Evolutionary conservation across 2,888 invertebrate genomes (phyloP), one percentile per base, ranked within the genome.

Genomic region (Lacanobia wlatinum): DNA sequence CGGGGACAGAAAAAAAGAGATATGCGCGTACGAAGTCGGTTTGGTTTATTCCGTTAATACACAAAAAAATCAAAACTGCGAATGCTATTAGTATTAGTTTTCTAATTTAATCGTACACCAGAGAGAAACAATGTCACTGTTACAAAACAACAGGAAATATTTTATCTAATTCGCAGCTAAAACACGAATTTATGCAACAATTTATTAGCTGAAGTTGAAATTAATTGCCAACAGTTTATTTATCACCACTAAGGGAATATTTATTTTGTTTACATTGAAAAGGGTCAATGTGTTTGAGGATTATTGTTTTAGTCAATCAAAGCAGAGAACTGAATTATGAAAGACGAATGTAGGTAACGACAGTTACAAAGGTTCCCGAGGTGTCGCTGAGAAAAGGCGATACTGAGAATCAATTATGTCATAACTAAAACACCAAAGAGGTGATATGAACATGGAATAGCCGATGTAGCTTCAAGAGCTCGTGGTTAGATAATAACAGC

Each of bases 181-280:
- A 76, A 59, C 43, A 52, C 12, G 50, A 55, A 76, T 70, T 68
- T 55, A 63, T 55, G 63, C 38, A 52, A 58, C 28, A 55, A 78
- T 80, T 80, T 60, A 56, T 48, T 40, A 59, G 46, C 28, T 52
- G 12, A 59, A 67, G 59, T 80, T 74, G 9, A 12, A 53, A 76
- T 64, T 64, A 65, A 69, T 81, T 21, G 70, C 80, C 63, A 63
- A 50, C 46, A 38, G 50, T 18, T 52, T 52, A 82, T 70, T 82
- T 63, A 38, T 76, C 52, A 56, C 38, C 53, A 52, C 14, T 18
- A 55, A 18, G 65, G 71, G 62, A 60, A 59, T 68, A 63, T 56
- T 73, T 46, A 38, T 73, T 16, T 43, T 38, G 50, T 58, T 78
- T 59, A 52, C 43, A 16, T 46, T 38, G 2, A 6, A 70, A 50